Percentiles rank a stretch among this genome's conserved stretches.
Conservation (phyloP, 2,888 invertebrate genomes). For the Drepana falcataria region DNA sequence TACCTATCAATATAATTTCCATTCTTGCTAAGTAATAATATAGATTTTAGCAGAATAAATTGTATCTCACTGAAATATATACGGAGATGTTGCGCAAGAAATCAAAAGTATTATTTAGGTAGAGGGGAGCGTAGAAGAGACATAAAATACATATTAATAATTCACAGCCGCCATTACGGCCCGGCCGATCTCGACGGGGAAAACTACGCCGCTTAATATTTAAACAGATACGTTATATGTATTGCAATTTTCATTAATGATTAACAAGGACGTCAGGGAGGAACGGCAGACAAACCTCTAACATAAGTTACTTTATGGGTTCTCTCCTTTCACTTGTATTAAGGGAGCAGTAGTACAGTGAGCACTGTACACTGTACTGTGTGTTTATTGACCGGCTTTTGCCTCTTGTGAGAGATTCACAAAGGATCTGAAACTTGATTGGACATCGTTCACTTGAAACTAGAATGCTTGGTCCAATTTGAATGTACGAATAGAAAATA, state of each 20-base stretch:
- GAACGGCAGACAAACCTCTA: conserved; percentile 32
- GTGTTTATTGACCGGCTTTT: conserved; percentile 42
- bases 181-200: conserved; percentile 44
- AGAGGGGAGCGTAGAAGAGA: conserved; percentile 53
- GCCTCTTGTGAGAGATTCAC: no score
- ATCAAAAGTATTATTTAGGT: conserved; percentile 64
- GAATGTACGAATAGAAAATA: no score
- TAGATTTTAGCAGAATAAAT: neutral
- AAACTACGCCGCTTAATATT: conserved; percentile 71
- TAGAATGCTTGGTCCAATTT: no score
- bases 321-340: conserved; percentile 53
- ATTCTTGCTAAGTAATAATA: no score
- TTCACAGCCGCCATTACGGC: conserved; percentile 65
- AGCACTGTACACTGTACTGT: conserved; percentile 28
- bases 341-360: conserved; percentile 52
- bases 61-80: conserved; percentile 2
- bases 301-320: conserved; percentile 53
- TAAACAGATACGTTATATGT: conserved; percentile 70
- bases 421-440: no score
- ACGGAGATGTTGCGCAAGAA: conserved; percentile 27
- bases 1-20: no score
- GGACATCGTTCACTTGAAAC: no score
- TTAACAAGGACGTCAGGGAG: conserved; percentile 60
- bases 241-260: conserved; percentile 76
- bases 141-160: conserved; percentile 73